Percentiles rank a stretch among this genome's conserved stretches.
These are phyloP conservation scores for Synergus umbraculus DNA, from an alignment of 2,888 invertebrate genomes.

Conservation along the genomic window DNA sequence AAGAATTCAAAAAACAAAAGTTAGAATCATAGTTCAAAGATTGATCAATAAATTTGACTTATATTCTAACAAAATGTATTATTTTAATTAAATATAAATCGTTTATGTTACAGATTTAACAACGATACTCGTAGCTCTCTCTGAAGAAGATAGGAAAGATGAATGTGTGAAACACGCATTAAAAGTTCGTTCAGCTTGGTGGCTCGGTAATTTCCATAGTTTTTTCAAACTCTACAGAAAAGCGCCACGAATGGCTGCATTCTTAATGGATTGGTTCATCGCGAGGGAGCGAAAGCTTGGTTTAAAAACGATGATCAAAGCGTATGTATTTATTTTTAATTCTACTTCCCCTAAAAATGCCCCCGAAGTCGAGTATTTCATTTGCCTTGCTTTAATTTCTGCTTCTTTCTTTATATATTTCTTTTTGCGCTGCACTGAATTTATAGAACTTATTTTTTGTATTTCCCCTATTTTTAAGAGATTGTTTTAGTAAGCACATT, in stretches of 20 bases:
- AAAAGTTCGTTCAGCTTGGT: constrained; percentile 94
- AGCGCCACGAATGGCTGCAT: constrained; percentile 97
- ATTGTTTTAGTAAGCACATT: not conserved
- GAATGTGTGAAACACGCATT: constrained; percentile 92
- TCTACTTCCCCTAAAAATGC: constrained; percentile 11
- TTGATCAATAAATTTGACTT: no score
- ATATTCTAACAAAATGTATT: no score
- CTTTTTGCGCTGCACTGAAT: not conserved
- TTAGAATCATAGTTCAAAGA: no score
- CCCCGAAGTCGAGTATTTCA: constrained; percentile 40
- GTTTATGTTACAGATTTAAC: constrained; percentile 88
- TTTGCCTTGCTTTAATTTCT: not conserved
- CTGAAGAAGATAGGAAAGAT: constrained; percentile 87
- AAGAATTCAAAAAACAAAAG: no score
- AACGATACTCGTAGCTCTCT: constrained; percentile 90
- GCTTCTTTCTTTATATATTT: constrained; percentile 15
- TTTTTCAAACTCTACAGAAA: constrained; percentile 94
- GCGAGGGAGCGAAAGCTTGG: constrained; percentile 95
- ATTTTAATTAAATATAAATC: constrained; percentile 43
- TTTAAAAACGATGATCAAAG: constrained; percentile 94
- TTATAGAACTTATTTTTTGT: not conserved
- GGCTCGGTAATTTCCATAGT: constrained; percentile 92
- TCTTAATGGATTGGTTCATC: constrained; percentile 98
- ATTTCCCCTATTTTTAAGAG: not conserved
- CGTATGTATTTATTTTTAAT: constrained; percentile 87